Conservation (phyloP, 1,140 invertebrate genomes). For the Cydia splendana region DNA sequence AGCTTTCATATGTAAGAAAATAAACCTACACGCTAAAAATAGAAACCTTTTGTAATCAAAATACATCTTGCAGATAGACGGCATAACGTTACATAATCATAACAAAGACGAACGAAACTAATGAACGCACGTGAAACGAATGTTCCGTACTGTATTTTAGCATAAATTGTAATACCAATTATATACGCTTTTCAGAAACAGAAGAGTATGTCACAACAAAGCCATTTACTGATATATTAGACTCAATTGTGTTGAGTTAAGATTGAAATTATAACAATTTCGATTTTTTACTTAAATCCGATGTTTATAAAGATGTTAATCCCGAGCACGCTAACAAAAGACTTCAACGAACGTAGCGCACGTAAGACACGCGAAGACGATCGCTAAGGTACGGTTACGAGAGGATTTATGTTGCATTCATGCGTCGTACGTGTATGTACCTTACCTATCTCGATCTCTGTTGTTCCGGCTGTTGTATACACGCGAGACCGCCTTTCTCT, state of each 20-base stretch:
- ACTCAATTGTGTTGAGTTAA: not conserved
- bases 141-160: constrained; percentile 20
- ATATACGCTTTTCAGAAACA: not conserved
- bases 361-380: constrained; percentile 38
- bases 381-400: constrained; percentile 13
- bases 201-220: not conserved
- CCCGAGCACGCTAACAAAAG: constrained; percentile 46
- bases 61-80: not conserved
- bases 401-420: constrained; percentile 29
- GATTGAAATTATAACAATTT: not conserved
- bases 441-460: constrained; percentile 23
- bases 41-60: not conserved
- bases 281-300: not conserved
- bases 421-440: constrained; percentile 17
- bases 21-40: too few species aligned
- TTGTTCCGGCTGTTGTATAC: constrained; percentile 30
- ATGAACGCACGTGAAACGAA: constrained; percentile 20
- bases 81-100: constrained; percentile 20
- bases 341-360: constrained; percentile 51
- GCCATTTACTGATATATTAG: not conserved
- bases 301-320: constrained; percentile 24
- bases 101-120: constrained; percentile 13
- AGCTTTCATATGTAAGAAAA: too few species aligned
- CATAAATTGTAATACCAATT: constrained; percentile 21
- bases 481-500: constrained; percentile 53